phyloP scores from a whole-genome alignment of 1,140 invertebrate genomes.

The Euwallacea fornicatus region DNA sequence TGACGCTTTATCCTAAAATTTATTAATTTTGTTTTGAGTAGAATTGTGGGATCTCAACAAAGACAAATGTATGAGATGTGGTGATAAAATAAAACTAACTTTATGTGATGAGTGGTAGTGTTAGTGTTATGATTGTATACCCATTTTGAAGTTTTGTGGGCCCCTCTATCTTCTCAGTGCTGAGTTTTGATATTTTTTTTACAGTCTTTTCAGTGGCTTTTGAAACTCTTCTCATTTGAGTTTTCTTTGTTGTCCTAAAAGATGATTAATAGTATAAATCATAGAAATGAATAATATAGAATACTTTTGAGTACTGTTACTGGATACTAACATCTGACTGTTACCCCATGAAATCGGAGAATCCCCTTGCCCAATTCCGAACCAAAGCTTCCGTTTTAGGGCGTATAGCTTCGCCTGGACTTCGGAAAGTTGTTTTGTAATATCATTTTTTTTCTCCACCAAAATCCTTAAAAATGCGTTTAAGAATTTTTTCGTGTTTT shows the following conservation, averaged over 20 bases:
- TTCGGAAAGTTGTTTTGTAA: constrained; percentile 48
- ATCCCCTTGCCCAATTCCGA: constrained; percentile 47
- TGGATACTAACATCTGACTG: constrained; percentile 23
- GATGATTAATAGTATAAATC: background rate
- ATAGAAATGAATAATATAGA: background rate
- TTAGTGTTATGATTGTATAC: constrained; percentile 42
- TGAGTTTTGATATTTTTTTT: constrained; percentile 20
- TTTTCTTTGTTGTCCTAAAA: constrained; percentile 30
- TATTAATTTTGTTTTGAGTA: background rate
- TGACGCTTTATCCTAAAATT: constrained; percentile 40
- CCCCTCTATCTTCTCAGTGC: constrained; percentile 13
- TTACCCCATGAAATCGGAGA: constrained; percentile 62
- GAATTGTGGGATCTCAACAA: background rate
- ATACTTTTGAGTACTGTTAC: constrained; percentile 7
- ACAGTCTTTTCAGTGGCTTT: constrained; percentile 31
- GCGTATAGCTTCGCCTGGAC: constrained; percentile 51
- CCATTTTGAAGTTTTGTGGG: constrained; percentile 33
- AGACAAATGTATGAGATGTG: background rate
- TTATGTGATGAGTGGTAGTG: constrained; percentile 19
- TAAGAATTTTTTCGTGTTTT: constrained; percentile 2
- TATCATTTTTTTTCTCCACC: constrained; percentile 41
- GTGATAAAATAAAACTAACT: constrained; percentile 22
- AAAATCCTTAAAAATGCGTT: constrained; percentile 12
- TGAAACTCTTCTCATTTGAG: constrained; percentile 17
- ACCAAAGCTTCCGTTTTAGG: constrained; percentile 52